A percentile compares a stretch with the other conserved stretches of the same genome.
Evolutionary conservation across 1,140 invertebrate genomes (phyloP).

Genomic region (Drosophila parvula): DNA sequence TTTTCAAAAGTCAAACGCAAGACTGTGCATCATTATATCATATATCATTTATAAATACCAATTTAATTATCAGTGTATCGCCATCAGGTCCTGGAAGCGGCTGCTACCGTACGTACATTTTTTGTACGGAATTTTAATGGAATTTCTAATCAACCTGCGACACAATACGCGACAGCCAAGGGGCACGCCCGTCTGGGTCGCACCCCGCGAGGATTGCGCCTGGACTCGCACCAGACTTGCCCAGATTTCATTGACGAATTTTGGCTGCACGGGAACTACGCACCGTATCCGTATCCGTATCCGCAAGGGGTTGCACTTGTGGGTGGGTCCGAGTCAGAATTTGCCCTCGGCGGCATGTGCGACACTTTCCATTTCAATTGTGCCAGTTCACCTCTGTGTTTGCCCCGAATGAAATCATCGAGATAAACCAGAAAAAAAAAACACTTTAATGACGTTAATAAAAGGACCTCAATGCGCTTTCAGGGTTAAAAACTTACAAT

Average conservation of each 20-base stretch:
- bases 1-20: no score
- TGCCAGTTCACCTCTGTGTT: constrained; percentile 52
- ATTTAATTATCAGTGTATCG: constrained; percentile 16
- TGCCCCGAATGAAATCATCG: constrained; percentile 48
- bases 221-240: constrained; percentile 34
- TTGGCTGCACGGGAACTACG: constrained; percentile 60
- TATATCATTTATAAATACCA: background rate
- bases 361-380: constrained; percentile 74
- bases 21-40: no score
- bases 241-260: constrained; percentile 71
- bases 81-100: constrained; percentile 40
- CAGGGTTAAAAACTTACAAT: constrained; percentile 68
- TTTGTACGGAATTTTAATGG: constrained; percentile 78
- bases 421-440: constrained; percentile 46
- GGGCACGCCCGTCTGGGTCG: constrained; percentile 52
- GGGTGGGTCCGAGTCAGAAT: constrained; percentile 35
- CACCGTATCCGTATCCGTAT: constrained; percentile 6
- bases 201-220: constrained; percentile 33
- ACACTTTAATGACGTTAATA: constrained; percentile 57
- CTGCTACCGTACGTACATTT: constrained; percentile 53
- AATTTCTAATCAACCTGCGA: constrained; percentile 79
- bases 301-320: constrained; percentile 58
- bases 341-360: constrained; percentile 29
- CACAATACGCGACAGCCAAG: constrained; percentile 29
- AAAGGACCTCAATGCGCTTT: constrained; percentile 34